Base-by-base conservation (phyloP, 2,888 invertebrate species). In the Hydroisotoma schaefferi region DNA sequence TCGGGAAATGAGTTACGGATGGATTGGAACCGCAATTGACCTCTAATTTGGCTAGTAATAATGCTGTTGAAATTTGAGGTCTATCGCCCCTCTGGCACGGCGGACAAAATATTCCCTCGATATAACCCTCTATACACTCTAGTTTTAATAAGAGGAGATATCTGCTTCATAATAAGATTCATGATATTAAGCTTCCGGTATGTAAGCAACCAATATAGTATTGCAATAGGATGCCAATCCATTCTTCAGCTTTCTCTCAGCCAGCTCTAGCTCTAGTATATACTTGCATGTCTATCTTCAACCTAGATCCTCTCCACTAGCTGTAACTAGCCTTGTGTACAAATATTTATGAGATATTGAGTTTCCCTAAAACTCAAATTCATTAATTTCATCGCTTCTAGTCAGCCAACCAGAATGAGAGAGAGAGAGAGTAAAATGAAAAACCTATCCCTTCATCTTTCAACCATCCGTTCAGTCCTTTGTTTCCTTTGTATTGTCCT, bases 341-440 rank as follows among this genome's bases (percentile, higher is more conserved):
- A 52, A 52, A 52, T 52, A 52, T 52, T 52, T 52, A 52, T 52
- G 52, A 52, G 52, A 52, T 52, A 52, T 52, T 20, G 37, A 52
- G 52, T 28, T 37, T 26, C 53, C 43, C 53, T 43, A 43, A 53
- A 53, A 53, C 53, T 53, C 40, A 53, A 53, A 53, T 53, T 53
- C 53, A 53, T 53, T 53, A 53, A 37, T 52, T 33, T 52, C 52
- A 53, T 53, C 53, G 23, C 43, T 23, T 26, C 27, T 29, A n/a
- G n/a, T n/a, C n/a, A n/a, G n/a, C n/a, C 18, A 15, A 22, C 20
- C 20, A 29, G n/a, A n/a, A n/a, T n/a, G n/a, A n/a, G n/a, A n/a
- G n/a, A n/a, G 12, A 5, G 25, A 15, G 20, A 49, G 53, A 23
- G 40, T 25, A 12, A 22, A 37, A 53, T 38, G 53, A 53, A 53